These are phyloP conservation scores for Cheirogaleus major DNA, from an alignment of 2,797 vertebrate species.

Conservation along the genomic window DNA sequence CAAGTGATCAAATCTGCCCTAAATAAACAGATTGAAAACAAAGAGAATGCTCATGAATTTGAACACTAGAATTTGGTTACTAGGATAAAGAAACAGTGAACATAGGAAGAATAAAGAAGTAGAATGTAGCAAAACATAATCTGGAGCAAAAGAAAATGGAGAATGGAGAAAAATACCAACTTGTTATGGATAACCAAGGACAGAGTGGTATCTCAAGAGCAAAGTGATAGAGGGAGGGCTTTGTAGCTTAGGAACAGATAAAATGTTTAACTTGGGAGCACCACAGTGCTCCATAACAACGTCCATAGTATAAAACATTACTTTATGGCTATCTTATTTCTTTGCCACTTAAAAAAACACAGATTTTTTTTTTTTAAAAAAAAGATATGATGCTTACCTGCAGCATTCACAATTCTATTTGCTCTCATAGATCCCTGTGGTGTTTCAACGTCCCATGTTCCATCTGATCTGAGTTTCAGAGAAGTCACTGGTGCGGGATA, in stretches of 20 bases:
- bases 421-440: conserved; percentile 91
- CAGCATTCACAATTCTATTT: conserved; percentile 94
- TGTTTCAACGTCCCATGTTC: conserved; percentile 96
- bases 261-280: neutral
- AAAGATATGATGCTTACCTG: conserved; percentile 88
- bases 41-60: neutral
- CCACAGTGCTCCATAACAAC: neutral
- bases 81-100: neutral
- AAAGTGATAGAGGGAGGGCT: neutral
- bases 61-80: neutral
- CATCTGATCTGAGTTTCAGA: conserved; percentile 89
- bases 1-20: neutral
- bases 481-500: conserved; percentile 91
- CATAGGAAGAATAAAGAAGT: neutral
- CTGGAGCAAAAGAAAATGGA: neutral
- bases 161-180: neutral
- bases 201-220: neutral
- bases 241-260: neutral
- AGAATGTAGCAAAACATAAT: neutral
- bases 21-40: neutral
- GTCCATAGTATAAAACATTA: neutral
- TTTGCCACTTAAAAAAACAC: neutral
- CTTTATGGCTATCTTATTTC: neutral
- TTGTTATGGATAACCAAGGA: neutral
- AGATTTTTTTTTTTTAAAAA: neutral